phyloP scores from a whole-genome alignment of 64 coral and sea anemone species.

The Stichodactyla mertensii region DNA sequence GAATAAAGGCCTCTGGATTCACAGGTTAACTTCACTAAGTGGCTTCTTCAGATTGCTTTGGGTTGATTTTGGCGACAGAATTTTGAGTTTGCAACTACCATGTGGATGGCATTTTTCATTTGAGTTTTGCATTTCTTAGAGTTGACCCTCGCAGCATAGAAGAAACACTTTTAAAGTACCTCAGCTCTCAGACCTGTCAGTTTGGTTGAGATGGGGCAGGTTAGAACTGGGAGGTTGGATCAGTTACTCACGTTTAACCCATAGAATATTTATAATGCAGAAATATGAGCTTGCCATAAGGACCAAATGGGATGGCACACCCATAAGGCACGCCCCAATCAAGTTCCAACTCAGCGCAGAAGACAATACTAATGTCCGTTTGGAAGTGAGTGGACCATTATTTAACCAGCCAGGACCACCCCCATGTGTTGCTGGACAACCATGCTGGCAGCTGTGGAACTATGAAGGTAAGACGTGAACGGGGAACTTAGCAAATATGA shows the following conservation, averaged over 20 bases:
- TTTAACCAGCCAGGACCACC: conserved; percentile 69
- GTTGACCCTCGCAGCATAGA: no score
- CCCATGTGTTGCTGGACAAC: conserved; percentile 47
- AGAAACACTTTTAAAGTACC: no score
- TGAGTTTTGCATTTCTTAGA: no score
- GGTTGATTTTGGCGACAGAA: no score
- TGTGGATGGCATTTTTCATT: no score
- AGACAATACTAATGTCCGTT: conserved; percentile 43
- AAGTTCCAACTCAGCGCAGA: conserved; percentile 58
- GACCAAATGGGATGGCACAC: conserved; percentile 59
- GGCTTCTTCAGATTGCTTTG: no score
- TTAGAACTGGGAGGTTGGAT: neutral
- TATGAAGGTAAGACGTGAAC: conserved; percentile 55
- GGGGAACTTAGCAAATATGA: neutral
- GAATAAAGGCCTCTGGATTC: no score
- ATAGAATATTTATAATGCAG: conserved; percentile 10
- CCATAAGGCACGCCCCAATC: conserved; percentile 60
- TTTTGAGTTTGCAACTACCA: no score
- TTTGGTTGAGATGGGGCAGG: no score
- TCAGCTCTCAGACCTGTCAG: no score
- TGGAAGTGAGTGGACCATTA: conserved; percentile 64
- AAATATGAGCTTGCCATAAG: conserved; percentile 61
- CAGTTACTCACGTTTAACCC: neutral
- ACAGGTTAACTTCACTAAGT: no score
- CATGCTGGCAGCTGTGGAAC: conserved; percentile 70